Evolutionary conservation across 2,888 invertebrate genomes (phyloP), one percentile per base, ranked within the genome.

Genomic region (Zeuzera pyrina): DNA sequence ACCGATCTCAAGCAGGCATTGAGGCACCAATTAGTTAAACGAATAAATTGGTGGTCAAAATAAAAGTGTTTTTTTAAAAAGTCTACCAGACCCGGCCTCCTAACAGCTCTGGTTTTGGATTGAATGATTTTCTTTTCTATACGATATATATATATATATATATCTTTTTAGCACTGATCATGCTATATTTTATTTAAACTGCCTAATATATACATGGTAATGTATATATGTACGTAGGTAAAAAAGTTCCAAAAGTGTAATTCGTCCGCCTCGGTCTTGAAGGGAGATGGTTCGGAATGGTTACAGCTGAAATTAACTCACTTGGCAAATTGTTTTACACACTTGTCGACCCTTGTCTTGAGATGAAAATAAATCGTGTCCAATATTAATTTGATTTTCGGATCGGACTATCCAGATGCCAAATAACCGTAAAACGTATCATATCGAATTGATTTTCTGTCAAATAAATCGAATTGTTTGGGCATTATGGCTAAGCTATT

Each of bases 321-420:
- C 55, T 60, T 56, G 58, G 59, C 53, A 67, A 71, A 72, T 72
- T 71, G 66, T 66, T 70, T 66, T 52, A 67, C 66, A 65, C 60
- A 64, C 59, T 62, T 65, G 65, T 58, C 62, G 52, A 69, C 71
- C 70, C 68, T 66, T 52, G 60, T 69, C 53, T 45, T 35, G 26
- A 30, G 33, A 34, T 33, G 34, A 45, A 42, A 49, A 53, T 53
- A 50, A 48, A 52, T 57, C 57, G 56, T 51, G 51, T 53, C 45
- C 50, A 50, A 54, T 60, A 58, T 54, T 49, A 57, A 51, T 55
- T 53, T 46, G 42, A 52, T 55, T 35, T 33, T 22, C 22, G 22
- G 4, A 22, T 22, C 15, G 15, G 12, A 27, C 10, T n/a, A 13
- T n/a, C 14, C 21, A 3, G n/a, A 27, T 15, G 14, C 27, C 27